Evolutionary conservation across 2,888 invertebrate genomes (phyloP), one percentile per base, ranked within the genome.

Genomic region (Hirtodrosophila confusa): DNA sequence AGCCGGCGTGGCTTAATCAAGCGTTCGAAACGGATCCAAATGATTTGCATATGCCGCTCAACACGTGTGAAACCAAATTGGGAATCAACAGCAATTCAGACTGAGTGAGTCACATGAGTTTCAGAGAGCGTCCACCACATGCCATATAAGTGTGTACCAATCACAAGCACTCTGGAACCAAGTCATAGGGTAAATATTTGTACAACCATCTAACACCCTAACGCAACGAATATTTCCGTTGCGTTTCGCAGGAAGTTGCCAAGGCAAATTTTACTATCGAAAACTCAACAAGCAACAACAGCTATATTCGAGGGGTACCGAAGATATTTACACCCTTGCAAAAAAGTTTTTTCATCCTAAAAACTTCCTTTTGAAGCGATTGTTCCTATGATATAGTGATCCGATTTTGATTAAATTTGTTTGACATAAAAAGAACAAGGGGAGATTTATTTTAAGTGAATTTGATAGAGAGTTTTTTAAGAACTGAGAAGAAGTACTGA

Each of bases 181-280:
- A 63, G 44, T 53, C 58, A 70, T 29, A 29, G 33, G 29, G 45
- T 71, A 78, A 82, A 87, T 87, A 85, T 86, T 82, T 80, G 50
- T 55, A 44, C 69, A 75, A 67, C 53, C 64, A 57, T 60, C 51
- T 48, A 70, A 55, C 69, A 70, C 70, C 57, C 47, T 31, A 58
- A 61, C 41, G 48, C 45, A 55, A 75, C 36, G 50, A n/a, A 61
- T 69, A 69, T 79, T 76, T 78, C 76, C 76, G 76, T 67, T 62
- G 50, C 10, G 27, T 51, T 71, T 67, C 50, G 27, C 66, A 69
- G 77, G 76, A 78, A 78, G 76, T 78, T 78, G 64, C 69, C 47
- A 67, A 75, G 67, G 51, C 37, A 48, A n/a, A 40, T 56, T 48
- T 48, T 47, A 40, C 61, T 71, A 56, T 78, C 78, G 55, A 61